phyloP scores from a whole-genome alignment of 1,140 invertebrate species.

The Luehdorfia chinensis region DNA sequence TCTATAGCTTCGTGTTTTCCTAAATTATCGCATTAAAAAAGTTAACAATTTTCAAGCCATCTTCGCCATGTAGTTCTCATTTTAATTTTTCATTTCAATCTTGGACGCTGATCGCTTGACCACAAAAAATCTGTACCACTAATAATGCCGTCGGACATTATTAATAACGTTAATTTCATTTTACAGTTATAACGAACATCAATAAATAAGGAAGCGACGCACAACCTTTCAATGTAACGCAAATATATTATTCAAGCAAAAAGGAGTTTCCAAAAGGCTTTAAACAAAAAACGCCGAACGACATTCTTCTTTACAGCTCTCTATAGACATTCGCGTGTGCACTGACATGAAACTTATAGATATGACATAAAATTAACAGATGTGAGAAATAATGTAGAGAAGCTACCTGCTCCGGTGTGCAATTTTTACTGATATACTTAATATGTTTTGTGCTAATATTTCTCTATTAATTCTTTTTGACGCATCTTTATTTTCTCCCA shows the following conservation, averaged over 20 bases:
- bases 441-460: too few relatives aligned
- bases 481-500: too few relatives aligned
- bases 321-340: slow-evolving; percentile 45
- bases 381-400: too few relatives aligned
- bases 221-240: slow-evolving; percentile 18
- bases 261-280: slow-evolving; percentile 49
- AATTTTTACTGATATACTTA: too few relatives aligned
- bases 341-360: slow-evolving; percentile 2
- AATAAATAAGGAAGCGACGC: slow-evolving; percentile 19
- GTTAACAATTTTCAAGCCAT: too few relatives aligned
- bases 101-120: not conserved
- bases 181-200: slow-evolving; percentile 17
- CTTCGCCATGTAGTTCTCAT: slow-evolving; percentile 6
- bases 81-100: slow-evolving; percentile 2
- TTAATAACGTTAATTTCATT: slow-evolving; percentile 17
- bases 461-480: too few relatives aligned
- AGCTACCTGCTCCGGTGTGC: too few relatives aligned
- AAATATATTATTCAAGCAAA: slow-evolving; percentile 33
- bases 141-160: slow-evolving; percentile 13
- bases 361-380: not conserved
- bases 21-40: too few relatives aligned
- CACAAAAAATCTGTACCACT: slow-evolving; percentile 2
- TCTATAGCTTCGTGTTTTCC: too few relatives aligned
- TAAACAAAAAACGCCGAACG: slow-evolving; percentile 47
- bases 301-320: slow-evolving; percentile 63